Evolutionary conservation across 2,113 vertebrate genomes (phyloP), one percentile per base, ranked within the genome.

Genomic region (Scomber scombrus): DNA sequence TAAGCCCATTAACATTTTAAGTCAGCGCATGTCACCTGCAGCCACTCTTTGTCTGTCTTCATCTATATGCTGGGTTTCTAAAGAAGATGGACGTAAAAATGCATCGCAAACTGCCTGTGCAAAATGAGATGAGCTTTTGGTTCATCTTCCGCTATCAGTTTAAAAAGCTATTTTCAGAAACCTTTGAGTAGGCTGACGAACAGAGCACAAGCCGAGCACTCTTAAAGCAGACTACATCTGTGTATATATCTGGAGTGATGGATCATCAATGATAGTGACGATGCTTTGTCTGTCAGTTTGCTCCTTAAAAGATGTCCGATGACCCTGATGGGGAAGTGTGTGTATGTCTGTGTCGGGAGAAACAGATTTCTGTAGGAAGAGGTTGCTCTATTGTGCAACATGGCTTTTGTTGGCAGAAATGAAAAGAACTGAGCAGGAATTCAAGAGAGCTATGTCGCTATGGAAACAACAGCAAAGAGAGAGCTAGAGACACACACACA

Each of bases 391-490:
- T 94, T 95, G 93, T 94, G 90, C 91, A 91, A 91, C 89, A 80
- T 90, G 88, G 85, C 92, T 95, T 94, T 93, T 94, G 91, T 93
- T 94, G 92, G 92, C 88, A 92, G 87, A 91, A 90, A 90, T 93
- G 91, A 93, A 92, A 93, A 93, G 93, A 92, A 89, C 75, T 68
- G 75, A 92, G 89, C 88, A 91, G 92, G 91, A 92, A 94, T 94
- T 93, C 91, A 89, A 93, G 89, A 89, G 94, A 92, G 93, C 91
- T 71, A 80, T 84, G 94, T 95, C 90, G 93, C 94, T 94, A 95
- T 95, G 95, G 95, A 94, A 95, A 95, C 95, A 92, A 92, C 90
- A 89, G 92, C 88, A 91, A 90, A 80, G 81, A 78, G 71, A 88
- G 79, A 84, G 80, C 85, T 65, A 34, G 75, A 91, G 81, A 87